Conservation (phyloP, 2,888 invertebrate genomes). For the Heliconius sara region DNA sequence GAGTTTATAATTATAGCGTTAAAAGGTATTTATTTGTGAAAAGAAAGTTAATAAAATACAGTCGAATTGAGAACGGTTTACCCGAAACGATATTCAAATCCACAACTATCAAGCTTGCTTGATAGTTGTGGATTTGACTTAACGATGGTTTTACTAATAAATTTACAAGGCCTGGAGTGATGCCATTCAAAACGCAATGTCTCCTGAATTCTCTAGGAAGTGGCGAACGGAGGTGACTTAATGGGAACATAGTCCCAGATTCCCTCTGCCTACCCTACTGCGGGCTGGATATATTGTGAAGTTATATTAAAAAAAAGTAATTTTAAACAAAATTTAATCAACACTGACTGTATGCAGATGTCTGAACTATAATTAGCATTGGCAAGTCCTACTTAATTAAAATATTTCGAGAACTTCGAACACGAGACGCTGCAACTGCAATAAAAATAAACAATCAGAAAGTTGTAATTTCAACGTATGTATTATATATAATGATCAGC, state of each 20-base stretch:
- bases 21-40: neutral
- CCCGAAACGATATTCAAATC: too few species aligned
- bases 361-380: constrained; percentile 21
- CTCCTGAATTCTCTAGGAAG: neutral
- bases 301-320: neutral
- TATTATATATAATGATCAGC: neutral
- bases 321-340: neutral
- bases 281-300: neutral
- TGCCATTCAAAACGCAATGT: neutral
- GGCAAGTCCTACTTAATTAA: constrained; percentile 17
- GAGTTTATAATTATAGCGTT: constrained; percentile 6
- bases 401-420: constrained; percentile 19
- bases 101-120: too few species aligned
- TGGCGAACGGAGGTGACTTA: neutral
- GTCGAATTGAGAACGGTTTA: too few species aligned
- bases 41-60: neutral
- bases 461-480: constrained; percentile 10
- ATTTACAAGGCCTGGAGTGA: too few species aligned
- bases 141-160: too few species aligned
- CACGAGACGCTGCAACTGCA: neutral
- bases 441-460: constrained; percentile 21
- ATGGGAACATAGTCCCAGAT: neutral
- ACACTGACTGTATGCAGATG: constrained; percentile 3
- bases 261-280: neutral
- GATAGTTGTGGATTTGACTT: too few species aligned